A percentile compares a stretch with the other conserved stretches of the same genome.
Conservation (phyloP, 2,113 vertebrate species). For the Entosphenus tridentatus region DNA sequence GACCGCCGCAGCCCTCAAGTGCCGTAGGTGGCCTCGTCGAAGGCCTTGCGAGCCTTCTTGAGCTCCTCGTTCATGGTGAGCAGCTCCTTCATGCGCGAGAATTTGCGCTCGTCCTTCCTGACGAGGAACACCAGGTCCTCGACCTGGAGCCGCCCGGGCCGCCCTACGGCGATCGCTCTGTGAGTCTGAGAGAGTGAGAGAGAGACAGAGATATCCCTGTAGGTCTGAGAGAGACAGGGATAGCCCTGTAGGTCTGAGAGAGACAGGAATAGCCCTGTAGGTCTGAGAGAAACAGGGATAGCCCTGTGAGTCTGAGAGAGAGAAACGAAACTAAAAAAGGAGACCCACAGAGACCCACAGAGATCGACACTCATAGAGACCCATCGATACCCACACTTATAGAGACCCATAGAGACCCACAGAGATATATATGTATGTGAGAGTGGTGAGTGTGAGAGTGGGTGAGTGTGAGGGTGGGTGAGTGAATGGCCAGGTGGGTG, state of each 20-base stretch:
- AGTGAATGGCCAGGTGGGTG: not conserved
- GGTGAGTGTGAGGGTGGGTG: not conserved
- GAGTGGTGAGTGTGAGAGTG: not conserved
- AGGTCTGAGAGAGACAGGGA: not conserved
- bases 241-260: no score
- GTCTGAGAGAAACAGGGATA: not conserved
- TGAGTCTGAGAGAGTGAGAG: conserved; percentile 34
- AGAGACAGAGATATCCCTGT: not conserved
- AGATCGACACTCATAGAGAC: no score
- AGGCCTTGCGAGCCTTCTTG: conserved; percentile 82
- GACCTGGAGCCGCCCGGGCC: conserved; percentile 87
- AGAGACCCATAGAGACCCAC: no score
- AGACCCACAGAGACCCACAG: no score
- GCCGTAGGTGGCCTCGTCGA: conserved; percentile 90
- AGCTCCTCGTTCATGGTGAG: conserved; percentile 95
- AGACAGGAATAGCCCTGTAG: not conserved
- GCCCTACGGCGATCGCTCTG: conserved; percentile 91
- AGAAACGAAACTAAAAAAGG: no score
- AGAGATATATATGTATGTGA: no score
- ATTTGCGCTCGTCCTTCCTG: conserved; percentile 82
- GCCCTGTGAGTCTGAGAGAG: not conserved
- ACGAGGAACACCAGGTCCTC: conserved; percentile 96
- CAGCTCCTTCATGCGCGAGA: conserved; percentile 85
- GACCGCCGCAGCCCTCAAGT: conserved; percentile 22
- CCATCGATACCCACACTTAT: no score